Conservation (phyloP, 2,113 vertebrate species). For the Artemisiospiza belli region DNA sequence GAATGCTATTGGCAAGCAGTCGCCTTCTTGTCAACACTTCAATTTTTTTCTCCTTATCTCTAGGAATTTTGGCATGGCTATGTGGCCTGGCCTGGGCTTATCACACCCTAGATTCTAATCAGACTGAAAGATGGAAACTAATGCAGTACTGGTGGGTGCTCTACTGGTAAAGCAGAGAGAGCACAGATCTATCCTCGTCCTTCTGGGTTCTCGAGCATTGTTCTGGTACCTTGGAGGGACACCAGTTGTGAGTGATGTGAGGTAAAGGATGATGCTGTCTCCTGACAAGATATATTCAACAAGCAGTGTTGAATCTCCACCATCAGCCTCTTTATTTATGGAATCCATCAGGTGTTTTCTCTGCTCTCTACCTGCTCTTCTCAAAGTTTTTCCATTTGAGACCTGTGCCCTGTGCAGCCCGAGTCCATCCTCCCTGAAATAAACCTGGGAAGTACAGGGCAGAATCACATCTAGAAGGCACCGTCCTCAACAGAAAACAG, state of each 20-base stretch:
- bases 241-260: neutral
- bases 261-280: neutral
- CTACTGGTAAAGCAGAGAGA: neutral
- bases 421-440: neutral
- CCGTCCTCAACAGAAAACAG: neutral
- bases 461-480: neutral
- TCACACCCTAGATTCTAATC: neutral
- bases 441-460: neutral
- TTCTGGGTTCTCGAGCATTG: neutral
- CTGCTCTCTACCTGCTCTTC: neutral
- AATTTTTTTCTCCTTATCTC: neutral
- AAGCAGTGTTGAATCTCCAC: neutral
- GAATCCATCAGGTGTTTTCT: neutral
- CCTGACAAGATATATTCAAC: neutral
- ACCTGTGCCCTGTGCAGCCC: neutral
- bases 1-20: neutral
- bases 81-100: neutral
- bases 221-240: neutral
- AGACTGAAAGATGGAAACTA: neutral
- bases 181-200: fast-evolving
- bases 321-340: neutral
- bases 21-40: neutral
- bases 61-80: neutral
- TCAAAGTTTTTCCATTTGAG: neutral
- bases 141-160: neutral